phyloP scores from a whole-genome alignment of 2,797 vertebrate species.

The Neosalanx taihuensis region DNA sequence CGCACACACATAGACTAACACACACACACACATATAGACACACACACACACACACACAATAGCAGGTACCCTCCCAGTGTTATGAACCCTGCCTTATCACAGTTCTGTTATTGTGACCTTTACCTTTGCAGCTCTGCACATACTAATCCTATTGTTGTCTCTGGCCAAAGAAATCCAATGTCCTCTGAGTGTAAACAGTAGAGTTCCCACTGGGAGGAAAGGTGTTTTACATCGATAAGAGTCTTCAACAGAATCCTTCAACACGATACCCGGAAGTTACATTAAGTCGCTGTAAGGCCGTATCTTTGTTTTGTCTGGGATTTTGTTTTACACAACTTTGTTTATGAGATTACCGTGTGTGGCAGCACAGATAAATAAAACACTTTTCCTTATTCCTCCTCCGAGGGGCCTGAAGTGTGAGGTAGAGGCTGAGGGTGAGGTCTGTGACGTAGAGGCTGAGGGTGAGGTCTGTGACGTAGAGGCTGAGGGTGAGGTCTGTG shows the following conservation, averaged over 20 bases:
- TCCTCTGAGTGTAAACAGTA: slow-evolving; percentile 48
- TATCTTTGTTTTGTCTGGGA: slow-evolving; percentile 49
- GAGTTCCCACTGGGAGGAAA: slow-evolving; percentile 58
- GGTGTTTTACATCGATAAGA: slow-evolving; percentile 80
- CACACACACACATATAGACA: slow-evolving; percentile 22
- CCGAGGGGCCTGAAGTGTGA: slow-evolving; percentile 3
- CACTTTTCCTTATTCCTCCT: not conserved
- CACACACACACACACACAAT: slow-evolving; percentile 34
- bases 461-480: no score
- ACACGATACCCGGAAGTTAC: slow-evolving; percentile 51
- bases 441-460: no score
- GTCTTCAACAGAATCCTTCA: slow-evolving; percentile 35
- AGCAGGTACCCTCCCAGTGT: slow-evolving; percentile 22
- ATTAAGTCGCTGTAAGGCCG: slow-evolving; percentile 56
- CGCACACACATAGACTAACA: not conserved
- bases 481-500: no score
- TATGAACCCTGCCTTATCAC: slow-evolving; percentile 58
- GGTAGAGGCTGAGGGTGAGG: no score
- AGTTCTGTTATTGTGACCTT: slow-evolving; percentile 69
- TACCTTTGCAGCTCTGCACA: slow-evolving; percentile 53
- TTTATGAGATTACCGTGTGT: slow-evolving; percentile 31
- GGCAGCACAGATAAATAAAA: slow-evolving; percentile 38
- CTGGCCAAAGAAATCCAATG: slow-evolving; percentile 56
- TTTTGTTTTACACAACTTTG: slow-evolving; percentile 53
- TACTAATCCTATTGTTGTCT: slow-evolving; percentile 64